Evolutionary conservation across 2,113 vertebrate genomes (phyloP), one percentile per base, ranked within the genome.

Genomic region (Antechinus flavipes): DNA sequence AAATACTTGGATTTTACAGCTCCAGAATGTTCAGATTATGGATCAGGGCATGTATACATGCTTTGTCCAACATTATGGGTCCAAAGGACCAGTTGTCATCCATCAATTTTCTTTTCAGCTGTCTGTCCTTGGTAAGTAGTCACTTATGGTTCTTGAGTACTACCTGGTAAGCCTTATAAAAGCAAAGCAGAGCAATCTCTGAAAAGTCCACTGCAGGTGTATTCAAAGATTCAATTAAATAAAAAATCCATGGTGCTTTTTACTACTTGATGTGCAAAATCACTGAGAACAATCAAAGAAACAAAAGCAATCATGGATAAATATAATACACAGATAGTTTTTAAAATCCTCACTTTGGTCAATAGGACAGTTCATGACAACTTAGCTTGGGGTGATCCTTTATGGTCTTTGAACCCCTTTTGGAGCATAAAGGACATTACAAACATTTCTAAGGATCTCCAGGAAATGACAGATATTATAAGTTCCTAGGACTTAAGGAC

Each of bases 111-210:
- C 0, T 50, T 84, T 58, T 9, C 47, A 97, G 16, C 91, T 98
- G 0, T 96, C 90, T n/a, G 97, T 98, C 91, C 0, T 96, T 14
- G 98, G 98, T 98, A 98, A 30, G 97, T 98, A 84, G 54, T 89
- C 95, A 90, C 4, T 26, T 23, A 9, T 8, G 55, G 25, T 91
- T 95, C 46, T 25, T 19, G 19, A 42, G 22, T 1, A 10, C 47
- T 3, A 46, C 30, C 47, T 94, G 0, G 68, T 22, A 30, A 76
- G 68, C 4, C n/a, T 42, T 76, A 42, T 10, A n/a, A 92, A 94
- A 89, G 26, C 68, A 94, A 53, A 91, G 47, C 35, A 54, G 8
- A 89, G 53, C 8, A 58, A 90, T 53, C 94, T 93, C 92, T 90
- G n/a, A 55, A 49, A 95, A 96, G 46, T 91, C 24, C 90, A 22